Conservation (phyloP, 1,140 invertebrate species). For the Drosophila sproati region DNA sequence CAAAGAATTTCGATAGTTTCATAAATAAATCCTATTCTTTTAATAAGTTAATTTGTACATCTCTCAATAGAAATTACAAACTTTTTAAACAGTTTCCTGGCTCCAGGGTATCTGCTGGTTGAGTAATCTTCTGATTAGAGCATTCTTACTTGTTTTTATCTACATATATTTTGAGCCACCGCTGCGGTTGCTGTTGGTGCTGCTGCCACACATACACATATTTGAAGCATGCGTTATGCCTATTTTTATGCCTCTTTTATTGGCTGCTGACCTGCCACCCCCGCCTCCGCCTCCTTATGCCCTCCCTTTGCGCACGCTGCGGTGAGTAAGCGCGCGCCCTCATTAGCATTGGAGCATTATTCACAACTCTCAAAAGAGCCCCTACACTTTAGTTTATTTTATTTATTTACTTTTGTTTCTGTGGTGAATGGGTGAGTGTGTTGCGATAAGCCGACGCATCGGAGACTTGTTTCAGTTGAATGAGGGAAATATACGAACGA, state of each 20-base stretch:
- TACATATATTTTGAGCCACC: slow-evolving; percentile 25
- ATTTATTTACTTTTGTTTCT: slow-evolving; percentile 4
- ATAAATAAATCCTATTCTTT: too few relatives aligned
- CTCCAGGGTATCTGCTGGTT: neutral
- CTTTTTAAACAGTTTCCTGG: neutral
- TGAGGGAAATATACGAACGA: slow-evolving; percentile 2
- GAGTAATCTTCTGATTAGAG: neutral
- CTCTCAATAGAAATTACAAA: too few relatives aligned
- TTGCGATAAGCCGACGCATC: slow-evolving; percentile 26
- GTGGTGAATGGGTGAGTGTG: neutral
- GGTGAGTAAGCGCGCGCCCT: slow-evolving; percentile 70
- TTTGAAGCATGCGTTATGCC: slow-evolving; percentile 57
- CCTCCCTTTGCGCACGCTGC: slow-evolving; percentile 4
- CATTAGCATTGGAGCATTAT: slow-evolving; percentile 67
- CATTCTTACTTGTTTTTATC: slow-evolving; percentile 35
- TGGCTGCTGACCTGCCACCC: slow-evolving; percentile 30
- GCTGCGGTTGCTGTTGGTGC: slow-evolving; percentile 8
- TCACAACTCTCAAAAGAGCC: slow-evolving; percentile 51
- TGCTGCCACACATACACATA: slow-evolving; percentile 30
- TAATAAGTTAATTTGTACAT: too few relatives aligned
- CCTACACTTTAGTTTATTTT: slow-evolving; percentile 11
- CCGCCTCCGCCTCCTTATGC: neutral
- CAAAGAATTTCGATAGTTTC: too few relatives aligned
- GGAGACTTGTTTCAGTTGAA: slow-evolving; percentile 21
- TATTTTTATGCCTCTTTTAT: slow-evolving; percentile 57